phyloP scores from a whole-genome alignment of 1,140 invertebrate genomes.

The Macrocentrus cingulum region DNA sequence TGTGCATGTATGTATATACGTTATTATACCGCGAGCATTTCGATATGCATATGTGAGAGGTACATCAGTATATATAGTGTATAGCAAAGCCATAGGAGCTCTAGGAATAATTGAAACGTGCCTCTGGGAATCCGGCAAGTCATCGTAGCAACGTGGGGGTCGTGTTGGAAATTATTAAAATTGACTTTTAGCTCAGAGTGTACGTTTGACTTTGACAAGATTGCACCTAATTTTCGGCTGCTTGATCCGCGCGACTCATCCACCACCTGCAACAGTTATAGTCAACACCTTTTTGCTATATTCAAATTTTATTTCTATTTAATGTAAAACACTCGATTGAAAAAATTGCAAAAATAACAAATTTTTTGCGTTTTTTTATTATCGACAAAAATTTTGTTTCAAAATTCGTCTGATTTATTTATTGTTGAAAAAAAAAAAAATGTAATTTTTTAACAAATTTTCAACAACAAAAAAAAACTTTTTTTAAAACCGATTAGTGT shows the following conservation, averaged over 20 bases:
- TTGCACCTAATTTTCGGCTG: constrained; percentile 41
- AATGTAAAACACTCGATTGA: too few species aligned
- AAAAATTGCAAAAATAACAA: too few species aligned
- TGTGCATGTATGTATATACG: background rate
- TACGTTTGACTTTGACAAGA: constrained; percentile 32
- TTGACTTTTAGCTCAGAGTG: constrained; percentile 34
- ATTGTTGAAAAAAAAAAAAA: too few species aligned
- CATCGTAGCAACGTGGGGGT: constrained; percentile 28
- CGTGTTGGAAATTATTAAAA: constrained; percentile 44
- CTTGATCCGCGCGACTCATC: constrained; percentile 44
- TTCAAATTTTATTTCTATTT: constrained; percentile 18
- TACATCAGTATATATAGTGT: too few species aligned
- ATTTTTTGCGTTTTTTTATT: background rate
- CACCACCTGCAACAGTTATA: constrained; percentile 41
- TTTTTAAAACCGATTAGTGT: too few species aligned
- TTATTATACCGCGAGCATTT: background rate
- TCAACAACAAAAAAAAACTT: too few species aligned
- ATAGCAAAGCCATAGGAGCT: constrained; percentile 27
- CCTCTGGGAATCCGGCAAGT: constrained; percentile 41
- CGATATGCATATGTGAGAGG: constrained; percentile 9
- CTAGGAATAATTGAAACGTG: constrained; percentile 42
- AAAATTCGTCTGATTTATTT: too few species aligned
- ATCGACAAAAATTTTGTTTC: constrained; percentile 1
- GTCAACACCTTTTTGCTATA: constrained; percentile 30
- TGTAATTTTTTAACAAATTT: too few species aligned